Base-by-base conservation (phyloP, 2,113 vertebrate genomes). In the Calypte anna region DNA sequence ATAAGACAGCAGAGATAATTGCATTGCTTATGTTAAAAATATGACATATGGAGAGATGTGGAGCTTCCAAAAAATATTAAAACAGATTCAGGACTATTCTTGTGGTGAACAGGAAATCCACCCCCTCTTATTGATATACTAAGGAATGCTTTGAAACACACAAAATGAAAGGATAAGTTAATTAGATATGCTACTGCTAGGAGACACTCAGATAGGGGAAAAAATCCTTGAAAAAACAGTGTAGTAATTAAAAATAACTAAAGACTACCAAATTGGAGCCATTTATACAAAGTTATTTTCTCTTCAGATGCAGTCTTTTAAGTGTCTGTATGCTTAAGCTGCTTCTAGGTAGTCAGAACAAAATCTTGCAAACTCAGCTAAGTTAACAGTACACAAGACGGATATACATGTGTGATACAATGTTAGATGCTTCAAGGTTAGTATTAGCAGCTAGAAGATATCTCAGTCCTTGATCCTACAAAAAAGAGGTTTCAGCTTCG, bases 111-210 rank as follows among this genome's bases (percentile, higher is more conserved):
- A 92, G 86, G 75, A 96, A 96, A 84, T 82, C 43, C 74, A 88
- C 20, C 30, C 73, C 30, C 25, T 82, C 58, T 13, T 73, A 63
- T 36, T 95, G 91, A 95, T 92, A 89, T 75, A 75, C 43, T 87
- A 74, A 91, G 81, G 86, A 97, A 96, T 94, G 55, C 74, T 93
- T 96, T 97, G 82, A 97, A 97, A 96, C 10, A 66, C 12, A 88
- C 21, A 48, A 28, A 89, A 82, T 73, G 57, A 75, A 67, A 68
- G 24, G 23, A 66, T 91, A 94, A 96, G 97, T 96, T 92, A 92
- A 96, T 97, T 96, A 96, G 85, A 61, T 68, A 82, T 68, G 50
- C 14, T 88, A 68, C 30, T 90, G 40, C 33, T 87, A 90, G 55
- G 43, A 93, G 68, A 91, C 48, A 69, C 21, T 88, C 4, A 27